phyloP scores from a whole-genome alignment of 2,888 invertebrate genomes.

The Omphaloscelis lunosa region DNA sequence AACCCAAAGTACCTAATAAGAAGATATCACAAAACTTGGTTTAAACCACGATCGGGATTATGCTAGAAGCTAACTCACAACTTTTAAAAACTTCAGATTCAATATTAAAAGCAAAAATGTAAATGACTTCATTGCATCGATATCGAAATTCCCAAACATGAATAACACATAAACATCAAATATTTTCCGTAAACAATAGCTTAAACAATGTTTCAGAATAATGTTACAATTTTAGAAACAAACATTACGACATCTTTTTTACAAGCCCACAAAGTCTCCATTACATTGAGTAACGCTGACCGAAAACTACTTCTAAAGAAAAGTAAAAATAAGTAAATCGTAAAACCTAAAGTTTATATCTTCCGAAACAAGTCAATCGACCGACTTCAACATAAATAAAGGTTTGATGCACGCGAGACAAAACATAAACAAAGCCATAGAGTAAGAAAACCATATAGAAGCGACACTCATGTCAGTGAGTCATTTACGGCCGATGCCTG shows the following conservation, averaged over 20 bases:
- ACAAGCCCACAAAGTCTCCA: conserved; percentile 25
- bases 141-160: conserved; percentile 22
- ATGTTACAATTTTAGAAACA: conserved; percentile 25
- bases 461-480: neutral
- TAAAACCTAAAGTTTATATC: conserved; percentile 65
- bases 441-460: neutral
- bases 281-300: conserved; percentile 57
- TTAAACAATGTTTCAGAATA: conserved; percentile 6
- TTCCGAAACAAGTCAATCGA: conserved; percentile 65
- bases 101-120: neutral
- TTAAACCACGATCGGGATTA: neutral
- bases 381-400: conserved; percentile 53
- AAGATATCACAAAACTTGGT: neutral
- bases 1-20: neutral
- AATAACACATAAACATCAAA: neutral
- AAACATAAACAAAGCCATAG: conserved; percentile 49
- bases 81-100: neutral
- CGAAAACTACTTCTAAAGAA: conserved; percentile 59
- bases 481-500: too few species aligned
- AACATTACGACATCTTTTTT: conserved; percentile 40
- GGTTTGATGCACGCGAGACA: conserved; percentile 57
- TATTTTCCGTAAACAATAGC: conserved; percentile 23
- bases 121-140: neutral
- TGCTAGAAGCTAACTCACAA: neutral
- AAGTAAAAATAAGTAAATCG: conserved; percentile 65